phyloP scores from a whole-genome alignment of 2,888 invertebrate genomes.

The Coecobrya sp. region DNA sequence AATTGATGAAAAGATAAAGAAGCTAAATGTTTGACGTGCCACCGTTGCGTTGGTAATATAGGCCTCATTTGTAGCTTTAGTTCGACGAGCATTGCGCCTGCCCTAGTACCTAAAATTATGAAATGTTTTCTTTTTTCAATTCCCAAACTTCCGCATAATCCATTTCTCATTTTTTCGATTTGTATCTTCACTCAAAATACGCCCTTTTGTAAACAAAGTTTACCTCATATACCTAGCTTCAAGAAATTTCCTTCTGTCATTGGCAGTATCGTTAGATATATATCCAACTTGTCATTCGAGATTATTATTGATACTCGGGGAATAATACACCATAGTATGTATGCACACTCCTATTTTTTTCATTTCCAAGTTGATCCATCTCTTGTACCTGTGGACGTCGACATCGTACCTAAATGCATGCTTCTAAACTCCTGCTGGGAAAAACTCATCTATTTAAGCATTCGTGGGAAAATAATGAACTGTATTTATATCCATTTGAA shows the following conservation, averaged over 20 bases:
- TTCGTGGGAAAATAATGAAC: not conserved
- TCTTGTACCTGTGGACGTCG: not conserved
- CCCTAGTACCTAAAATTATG: too few relatives aligned
- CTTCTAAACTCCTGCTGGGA: slow-evolving; percentile 12
- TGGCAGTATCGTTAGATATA: not conserved
- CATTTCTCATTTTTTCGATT: not conserved
- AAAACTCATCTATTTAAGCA: slow-evolving; percentile 43
- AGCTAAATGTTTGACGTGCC: too few relatives aligned
- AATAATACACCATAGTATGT: not conserved
- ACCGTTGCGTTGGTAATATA: too few relatives aligned
- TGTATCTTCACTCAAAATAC: not conserved
- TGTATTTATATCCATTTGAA: not conserved
- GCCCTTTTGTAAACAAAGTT: too few relatives aligned
- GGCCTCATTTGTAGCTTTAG: too few relatives aligned
- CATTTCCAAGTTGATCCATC: slow-evolving; percentile 12
- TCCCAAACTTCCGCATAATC: not conserved
- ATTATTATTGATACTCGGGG: not conserved
- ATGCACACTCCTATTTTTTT: not conserved
- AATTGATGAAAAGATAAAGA: not conserved
- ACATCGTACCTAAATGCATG: not conserved
- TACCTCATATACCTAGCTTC: not conserved
- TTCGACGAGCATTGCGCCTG: too few relatives aligned
- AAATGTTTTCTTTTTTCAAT: too few relatives aligned
- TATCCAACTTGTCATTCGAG: not conserved
- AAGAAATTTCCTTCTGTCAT: not conserved